Evolutionary conservation across 2,113 vertebrate species (phyloP).

Genomic region (Bubo scandiacus): DNA sequence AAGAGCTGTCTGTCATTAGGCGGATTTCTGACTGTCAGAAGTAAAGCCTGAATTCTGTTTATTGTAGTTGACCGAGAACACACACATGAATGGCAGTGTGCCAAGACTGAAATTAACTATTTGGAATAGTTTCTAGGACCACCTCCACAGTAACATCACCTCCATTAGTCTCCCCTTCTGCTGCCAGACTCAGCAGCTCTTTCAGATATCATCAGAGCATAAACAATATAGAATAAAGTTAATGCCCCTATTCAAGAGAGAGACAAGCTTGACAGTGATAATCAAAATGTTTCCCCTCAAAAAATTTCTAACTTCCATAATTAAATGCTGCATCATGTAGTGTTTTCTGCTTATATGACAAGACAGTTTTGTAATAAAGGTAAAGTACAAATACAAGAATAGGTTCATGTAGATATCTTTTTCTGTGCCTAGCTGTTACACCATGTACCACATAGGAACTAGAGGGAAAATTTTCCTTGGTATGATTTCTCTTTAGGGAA

Average conservation of each 20-base stretch:
- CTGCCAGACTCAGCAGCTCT: background rate
- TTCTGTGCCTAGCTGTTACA: background rate
- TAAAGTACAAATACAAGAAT: background rate
- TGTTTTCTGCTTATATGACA: background rate
- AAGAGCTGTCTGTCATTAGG: background rate
- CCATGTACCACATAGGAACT: background rate
- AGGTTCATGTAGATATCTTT: background rate
- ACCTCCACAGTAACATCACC: background rate
- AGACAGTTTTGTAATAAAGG: background rate
- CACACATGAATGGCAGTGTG: background rate
- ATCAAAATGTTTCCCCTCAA: background rate
- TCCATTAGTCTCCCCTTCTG: background rate
- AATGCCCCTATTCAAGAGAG: background rate
- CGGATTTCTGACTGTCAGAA: background rate
- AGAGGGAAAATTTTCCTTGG: background rate
- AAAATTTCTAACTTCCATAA: background rate
- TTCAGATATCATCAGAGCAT: background rate
- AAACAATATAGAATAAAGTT: background rate
- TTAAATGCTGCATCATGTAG: background rate
- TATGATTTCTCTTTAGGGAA: background rate
- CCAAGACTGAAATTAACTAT: background rate
- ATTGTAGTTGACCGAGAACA: background rate
- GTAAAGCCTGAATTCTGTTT: background rate
- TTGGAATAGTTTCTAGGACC: background rate
- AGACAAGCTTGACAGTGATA: background rate